Percentiles rank a stretch among this genome's conserved stretches.
Evolutionary conservation across 2,888 invertebrate genomes (phyloP).

Genomic region (Volucella inanis): DNA sequence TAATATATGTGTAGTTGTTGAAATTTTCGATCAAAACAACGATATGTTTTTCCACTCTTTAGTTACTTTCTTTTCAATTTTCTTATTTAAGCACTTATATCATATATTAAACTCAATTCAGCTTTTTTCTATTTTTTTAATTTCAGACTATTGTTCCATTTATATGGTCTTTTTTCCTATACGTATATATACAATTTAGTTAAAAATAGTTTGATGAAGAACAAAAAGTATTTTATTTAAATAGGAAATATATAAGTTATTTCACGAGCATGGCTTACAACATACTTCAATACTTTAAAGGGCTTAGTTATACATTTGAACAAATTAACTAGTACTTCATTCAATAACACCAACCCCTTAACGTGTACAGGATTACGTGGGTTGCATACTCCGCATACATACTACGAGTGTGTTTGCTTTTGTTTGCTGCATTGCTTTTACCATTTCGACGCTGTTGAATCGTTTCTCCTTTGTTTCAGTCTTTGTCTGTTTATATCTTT

Average conservation of each 20-base stretch:
- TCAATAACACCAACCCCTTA: too few relatives aligned
- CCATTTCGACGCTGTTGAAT: too few relatives aligned
- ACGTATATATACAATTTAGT: not conserved
- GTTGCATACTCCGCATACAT: too few relatives aligned
- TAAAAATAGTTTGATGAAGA: not conserved
- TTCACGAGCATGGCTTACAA: not conserved
- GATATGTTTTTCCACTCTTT: not conserved
- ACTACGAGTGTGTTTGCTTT: too few relatives aligned
- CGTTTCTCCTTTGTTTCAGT: too few relatives aligned
- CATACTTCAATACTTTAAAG: not conserved
- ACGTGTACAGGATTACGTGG: too few relatives aligned
- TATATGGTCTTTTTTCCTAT: not conserved
- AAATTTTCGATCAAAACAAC: not conserved
- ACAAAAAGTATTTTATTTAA: not conserved
- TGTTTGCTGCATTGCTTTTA: too few relatives aligned
- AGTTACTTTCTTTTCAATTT: not conserved
- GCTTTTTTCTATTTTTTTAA: not conserved
- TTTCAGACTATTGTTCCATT: not conserved
- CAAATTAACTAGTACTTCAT: too few relatives aligned
- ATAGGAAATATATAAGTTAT: not conserved
- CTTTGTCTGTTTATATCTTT: too few relatives aligned
- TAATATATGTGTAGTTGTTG: not conserved
- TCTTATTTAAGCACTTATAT: not conserved
- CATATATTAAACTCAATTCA: not conserved
- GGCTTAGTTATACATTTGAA: too few relatives aligned